These are phyloP conservation scores for Lasioglossum vierecki DNA, from an alignment of 2,888 invertebrate species.

Conservation along the genomic window DNA sequence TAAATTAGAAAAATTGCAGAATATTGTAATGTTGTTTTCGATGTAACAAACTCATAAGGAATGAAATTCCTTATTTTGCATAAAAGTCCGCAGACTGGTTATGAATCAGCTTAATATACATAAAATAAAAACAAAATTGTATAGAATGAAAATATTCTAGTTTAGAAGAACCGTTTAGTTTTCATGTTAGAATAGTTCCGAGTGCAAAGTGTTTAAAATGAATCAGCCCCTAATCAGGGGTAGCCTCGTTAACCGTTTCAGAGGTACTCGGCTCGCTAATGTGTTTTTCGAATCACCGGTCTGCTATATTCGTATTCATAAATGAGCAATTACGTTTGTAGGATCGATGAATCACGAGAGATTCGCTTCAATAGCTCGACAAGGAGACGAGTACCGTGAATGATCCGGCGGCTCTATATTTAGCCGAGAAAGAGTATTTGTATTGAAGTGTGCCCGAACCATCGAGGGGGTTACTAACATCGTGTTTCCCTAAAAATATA, in stretches of 20 bases:
- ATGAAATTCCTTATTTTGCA: no score
- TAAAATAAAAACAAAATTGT: no score
- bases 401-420: constrained; percentile 22
- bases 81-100: no score
- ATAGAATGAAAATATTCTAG: no score
- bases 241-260: neutral
- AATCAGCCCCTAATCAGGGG: neutral
- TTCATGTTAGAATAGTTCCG: no score
- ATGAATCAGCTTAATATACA: no score
- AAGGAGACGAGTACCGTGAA: neutral
- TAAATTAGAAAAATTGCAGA: no score
- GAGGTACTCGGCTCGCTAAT: neutral
- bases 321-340: neutral
- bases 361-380: neutral
- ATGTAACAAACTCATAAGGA: no score
- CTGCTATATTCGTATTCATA: neutral
- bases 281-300: neutral
- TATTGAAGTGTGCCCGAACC: constrained; percentile 43
- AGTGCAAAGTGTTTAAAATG: no score
- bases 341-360: neutral
- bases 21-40: no score
- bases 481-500: constrained; percentile 78
- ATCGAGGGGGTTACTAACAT: constrained; percentile 77
- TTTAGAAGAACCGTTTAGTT: no score
- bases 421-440: constrained; percentile 18